These are phyloP conservation scores for Elaphurus davidianus DNA, from an alignment of 2,113 vertebrate species.

Conservation along the genomic window DNA sequence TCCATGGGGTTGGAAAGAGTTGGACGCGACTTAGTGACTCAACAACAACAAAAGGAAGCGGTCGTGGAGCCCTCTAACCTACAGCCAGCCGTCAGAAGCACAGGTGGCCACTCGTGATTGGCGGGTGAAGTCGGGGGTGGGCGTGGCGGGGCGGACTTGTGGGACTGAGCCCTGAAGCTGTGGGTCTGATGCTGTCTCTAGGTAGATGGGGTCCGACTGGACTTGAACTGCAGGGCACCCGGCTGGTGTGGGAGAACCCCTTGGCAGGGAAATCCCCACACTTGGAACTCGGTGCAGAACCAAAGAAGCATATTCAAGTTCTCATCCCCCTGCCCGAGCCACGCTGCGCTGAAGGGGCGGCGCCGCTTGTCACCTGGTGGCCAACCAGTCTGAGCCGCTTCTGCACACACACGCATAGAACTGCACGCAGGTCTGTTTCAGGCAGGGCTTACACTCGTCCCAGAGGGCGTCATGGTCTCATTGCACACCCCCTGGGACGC, in stretches of 20 bases:
- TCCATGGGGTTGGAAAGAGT: neutral
- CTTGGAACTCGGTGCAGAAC: neutral
- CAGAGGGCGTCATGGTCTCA: conserved; percentile 87
- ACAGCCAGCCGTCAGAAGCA: neutral
- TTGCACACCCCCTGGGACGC: conserved; percentile 87
- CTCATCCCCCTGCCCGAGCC: neutral
- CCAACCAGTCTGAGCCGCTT: conserved; percentile 88
- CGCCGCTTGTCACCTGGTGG: conserved; percentile 83
- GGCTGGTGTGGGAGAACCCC: neutral
- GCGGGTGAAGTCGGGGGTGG: neutral
- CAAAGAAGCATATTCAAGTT: too few relatives aligned
- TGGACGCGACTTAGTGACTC: neutral
- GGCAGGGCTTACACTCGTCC: conserved; percentile 94
- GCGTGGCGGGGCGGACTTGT: neutral
- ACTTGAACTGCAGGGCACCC: neutral
- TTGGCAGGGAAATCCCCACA: neutral
- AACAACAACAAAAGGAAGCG: neutral
- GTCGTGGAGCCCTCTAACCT: neutral
- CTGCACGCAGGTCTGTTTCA: conserved; percentile 90
- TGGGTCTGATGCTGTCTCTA: neutral
- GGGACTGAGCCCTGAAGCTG: neutral
- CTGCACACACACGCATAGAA: conserved; percentile 90
- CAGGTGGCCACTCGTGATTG: neutral
- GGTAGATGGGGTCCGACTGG: neutral
- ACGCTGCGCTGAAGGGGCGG: accelerated